Evolutionary conservation across 2,113 vertebrate species (phyloP), one percentile per base, ranked within the genome.

Genomic region (Pogonocichla stellata): DNA sequence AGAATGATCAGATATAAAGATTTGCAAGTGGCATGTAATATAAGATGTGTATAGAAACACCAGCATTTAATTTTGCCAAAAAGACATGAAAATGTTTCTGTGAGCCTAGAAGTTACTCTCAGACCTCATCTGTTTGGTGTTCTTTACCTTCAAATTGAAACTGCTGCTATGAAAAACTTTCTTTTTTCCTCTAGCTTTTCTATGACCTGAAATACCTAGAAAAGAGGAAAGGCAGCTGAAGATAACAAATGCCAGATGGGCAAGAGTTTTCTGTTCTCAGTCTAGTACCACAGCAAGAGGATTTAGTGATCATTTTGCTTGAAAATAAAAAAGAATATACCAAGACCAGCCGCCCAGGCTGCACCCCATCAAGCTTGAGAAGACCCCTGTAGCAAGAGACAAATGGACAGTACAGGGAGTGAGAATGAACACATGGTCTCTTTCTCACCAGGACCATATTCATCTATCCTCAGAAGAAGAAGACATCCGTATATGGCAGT

Each of bases 201-300:
- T 64, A 14, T 88, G 93, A 93, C 48, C 60, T 86, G 56, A 90
- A 88, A 92, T 81, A 94, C 72, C 69, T 93, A 79, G 18, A 61
- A 78, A 93, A 88, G 67, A 88, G 65, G 72, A 80, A 94, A 86
- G 29, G 50, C 88, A 95, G 71, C 75, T 94, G 88, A 51, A 81
- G 72, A 84, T 94, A 96, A 96, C 86, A 91, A 95, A 95, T 75
- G 34, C 88, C 94, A 95, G 86, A 90, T 92, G 85, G 86, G 61
- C 47, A 65, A 78, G 60, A 79, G 65, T 64, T 67, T 83, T 85
- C 64, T 80, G 12, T 88, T 92, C 80, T 50, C 51, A 71, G 61
- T 51, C 69, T 40, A 87, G 43, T 26, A 84, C 40, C 85, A 91
- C 25, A 79, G 61, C 23, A 53, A 81, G 69, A 48, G 28, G 48